Evolutionary conservation across 1,140 invertebrate genomes (phyloP), one percentile per base, ranked within the genome.

Genomic region (Tetragnatha versicolor): DNA sequence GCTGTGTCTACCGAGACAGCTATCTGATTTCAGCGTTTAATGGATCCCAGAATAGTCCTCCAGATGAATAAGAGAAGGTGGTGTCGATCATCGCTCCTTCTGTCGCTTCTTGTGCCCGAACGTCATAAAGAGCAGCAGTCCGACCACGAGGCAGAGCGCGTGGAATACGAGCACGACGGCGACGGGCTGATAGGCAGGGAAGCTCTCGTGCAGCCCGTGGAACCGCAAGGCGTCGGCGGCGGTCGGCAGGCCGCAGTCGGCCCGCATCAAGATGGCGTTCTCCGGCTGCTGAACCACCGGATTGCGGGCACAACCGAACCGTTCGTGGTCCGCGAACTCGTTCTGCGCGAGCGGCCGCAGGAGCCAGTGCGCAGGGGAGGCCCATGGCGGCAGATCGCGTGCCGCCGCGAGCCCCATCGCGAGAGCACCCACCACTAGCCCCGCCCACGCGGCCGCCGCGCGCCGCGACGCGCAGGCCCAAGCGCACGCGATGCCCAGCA

Each of bases 341-440:
- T 82, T 82, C 4, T 49, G 66, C 14, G 81, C 73, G 12, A 95
- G 82, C 20, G 90, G 87, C 0, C 91, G 90, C 27, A 94, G 81
- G 0, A 91, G 86, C 93, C 94, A 96, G 31, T 90, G 87, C 3
- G 92, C 88, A 0, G 93, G 93, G 5, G 93, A 94, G 20, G 91
- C 85, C 80, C 90, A 89, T 79, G 90, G 87, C 37, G 92, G 80
- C 42, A 95, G 81, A 84, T 95, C 93, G 25, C 88, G 87, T 1
- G 90, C 93, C 20, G 91, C 90, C 4, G 89, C 89, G 0, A 94
- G 81, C n/a, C n/a, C n/a, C n/a, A n/a, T n/a, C n/a, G n/a, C 0
- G 88, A 89, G 1, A 91, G 88, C 25, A 91, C 86, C 0, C 2
- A 93, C 82, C 0, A 92, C 84, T 2, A 93, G 80, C 0, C 89